These are phyloP conservation scores for Platichthys flesus DNA, from an alignment of 2,113 vertebrate genomes.

Conservation along the genomic window DNA sequence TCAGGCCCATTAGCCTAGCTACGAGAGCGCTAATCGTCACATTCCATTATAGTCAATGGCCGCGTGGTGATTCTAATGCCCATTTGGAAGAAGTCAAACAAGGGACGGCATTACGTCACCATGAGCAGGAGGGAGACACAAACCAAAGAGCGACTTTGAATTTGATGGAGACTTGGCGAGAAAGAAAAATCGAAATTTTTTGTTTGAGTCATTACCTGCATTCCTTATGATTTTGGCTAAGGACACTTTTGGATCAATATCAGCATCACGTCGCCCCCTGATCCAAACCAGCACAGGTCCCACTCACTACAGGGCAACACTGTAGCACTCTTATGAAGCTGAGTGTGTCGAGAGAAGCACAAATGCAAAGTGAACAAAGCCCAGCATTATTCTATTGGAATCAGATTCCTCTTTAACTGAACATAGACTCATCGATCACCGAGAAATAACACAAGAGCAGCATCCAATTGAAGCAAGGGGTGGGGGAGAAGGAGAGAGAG, in stretches of 20 bases:
- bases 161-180: conserved; percentile 28
- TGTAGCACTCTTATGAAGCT: conserved; percentile 43
- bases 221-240: conserved; percentile 30
- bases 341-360: conserved; percentile 50
- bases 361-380: conserved; percentile 72
- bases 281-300: conserved; percentile 22
- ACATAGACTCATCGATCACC: conserved; percentile 77
- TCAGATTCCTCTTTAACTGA: conserved; percentile 81
- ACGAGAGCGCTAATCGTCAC: conserved; percentile 86
- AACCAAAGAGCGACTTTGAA: conserved; percentile 58
- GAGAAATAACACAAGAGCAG: conserved; percentile 71
- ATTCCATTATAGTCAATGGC: conserved; percentile 89
- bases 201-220: not conserved
- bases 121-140: conserved; percentile 76
- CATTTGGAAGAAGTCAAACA: conserved; percentile 88
- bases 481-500: conserved; percentile 8
- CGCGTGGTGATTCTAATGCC: conserved; percentile 83
- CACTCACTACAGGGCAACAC: conserved; percentile 26
- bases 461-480: conserved; percentile 65
- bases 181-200: conserved; percentile 1
- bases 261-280: conserved; percentile 8
- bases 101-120: conserved; percentile 72
- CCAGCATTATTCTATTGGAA: conserved; percentile 77
- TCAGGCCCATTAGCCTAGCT: conserved; percentile 86
- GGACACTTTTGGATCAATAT: conserved; percentile 30